phyloP scores from a whole-genome alignment of 2,888 invertebrate genomes.

The Brenthis ino region DNA sequence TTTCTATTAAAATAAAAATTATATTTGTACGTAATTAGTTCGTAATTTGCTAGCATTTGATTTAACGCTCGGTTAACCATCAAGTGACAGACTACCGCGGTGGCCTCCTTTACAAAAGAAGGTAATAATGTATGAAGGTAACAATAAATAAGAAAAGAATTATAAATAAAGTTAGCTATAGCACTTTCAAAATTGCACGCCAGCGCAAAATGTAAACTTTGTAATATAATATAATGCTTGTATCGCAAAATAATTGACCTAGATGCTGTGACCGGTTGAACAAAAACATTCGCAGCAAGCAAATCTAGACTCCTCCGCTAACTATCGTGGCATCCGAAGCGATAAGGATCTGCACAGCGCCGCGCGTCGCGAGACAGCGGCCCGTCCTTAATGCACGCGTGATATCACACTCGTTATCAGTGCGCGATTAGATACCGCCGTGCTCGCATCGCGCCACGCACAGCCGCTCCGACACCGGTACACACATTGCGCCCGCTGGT shows the following conservation, averaged over 20 bases:
- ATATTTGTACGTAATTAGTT: not conserved
- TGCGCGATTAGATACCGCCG: slow-evolving; percentile 69
- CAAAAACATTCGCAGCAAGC: not conserved
- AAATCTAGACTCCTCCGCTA: slow-evolving; percentile 20
- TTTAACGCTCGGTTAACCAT: not conserved
- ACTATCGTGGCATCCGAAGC: slow-evolving; percentile 2
- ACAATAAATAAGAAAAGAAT: no score
- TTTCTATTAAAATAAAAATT: no score
- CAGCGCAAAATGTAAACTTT: not conserved
- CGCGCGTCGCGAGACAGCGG: slow-evolving; percentile 9
- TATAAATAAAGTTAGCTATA: no score
- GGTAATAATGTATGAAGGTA: no score
- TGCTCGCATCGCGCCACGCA: slow-evolving; percentile 54
- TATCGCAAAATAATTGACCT: slow-evolving; percentile 9
- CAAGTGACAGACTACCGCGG: no score
- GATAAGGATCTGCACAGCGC: not conserved
- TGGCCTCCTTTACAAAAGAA: no score
- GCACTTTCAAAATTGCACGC: no score
- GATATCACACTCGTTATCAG: slow-evolving; percentile 55
- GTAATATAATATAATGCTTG: slow-evolving; percentile 3
- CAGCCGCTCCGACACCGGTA: slow-evolving; percentile 28
- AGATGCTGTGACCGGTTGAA: slow-evolving; percentile 1
- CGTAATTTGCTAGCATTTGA: not conserved
- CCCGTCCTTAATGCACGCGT: slow-evolving; percentile 37
- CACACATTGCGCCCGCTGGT: slow-evolving; percentile 74